Conservation (phyloP, 2,113 vertebrate species). For the Otus sunia region DNA sequence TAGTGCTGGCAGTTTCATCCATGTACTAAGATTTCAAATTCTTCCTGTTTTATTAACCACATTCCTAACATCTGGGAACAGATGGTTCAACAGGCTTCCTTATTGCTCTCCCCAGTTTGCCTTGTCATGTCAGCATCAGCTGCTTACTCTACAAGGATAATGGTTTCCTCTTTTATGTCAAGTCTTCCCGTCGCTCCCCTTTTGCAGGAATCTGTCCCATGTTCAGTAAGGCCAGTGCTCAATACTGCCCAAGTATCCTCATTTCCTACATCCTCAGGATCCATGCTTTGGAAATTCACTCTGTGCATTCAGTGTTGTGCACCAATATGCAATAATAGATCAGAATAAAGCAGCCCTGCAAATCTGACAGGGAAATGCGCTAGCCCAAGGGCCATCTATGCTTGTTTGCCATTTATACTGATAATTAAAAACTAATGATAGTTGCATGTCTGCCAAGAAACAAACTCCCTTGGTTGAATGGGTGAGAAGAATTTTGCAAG, state of each 20-base stretch:
- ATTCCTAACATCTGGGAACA: neutral
- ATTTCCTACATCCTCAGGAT: neutral
- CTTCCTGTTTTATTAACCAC: neutral
- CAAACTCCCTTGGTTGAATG: neutral
- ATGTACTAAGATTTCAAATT: neutral
- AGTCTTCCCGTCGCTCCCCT: neutral
- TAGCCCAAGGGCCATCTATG: neutral
- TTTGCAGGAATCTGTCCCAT: neutral
- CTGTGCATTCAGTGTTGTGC: neutral
- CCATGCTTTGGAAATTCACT: neutral
- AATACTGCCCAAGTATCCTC: neutral
- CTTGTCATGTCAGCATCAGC: neutral
- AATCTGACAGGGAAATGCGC: neutral
- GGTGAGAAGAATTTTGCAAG: slow-evolving; percentile 5
- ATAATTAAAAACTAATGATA: slow-evolving; percentile 36
- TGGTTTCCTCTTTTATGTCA: neutral
- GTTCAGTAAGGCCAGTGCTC: neutral
- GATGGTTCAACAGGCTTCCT: neutral
- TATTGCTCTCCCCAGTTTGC: neutral
- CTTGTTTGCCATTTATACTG: neutral
- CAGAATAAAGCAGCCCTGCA: neutral
- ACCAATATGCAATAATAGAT: neutral
- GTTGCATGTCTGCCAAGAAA: slow-evolving; percentile 8
- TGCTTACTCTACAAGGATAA: neutral
- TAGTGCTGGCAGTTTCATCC: neutral